These are phyloP conservation scores for Craniophora ligustri DNA, from an alignment of 2,888 invertebrate species.

Conservation along the genomic window DNA sequence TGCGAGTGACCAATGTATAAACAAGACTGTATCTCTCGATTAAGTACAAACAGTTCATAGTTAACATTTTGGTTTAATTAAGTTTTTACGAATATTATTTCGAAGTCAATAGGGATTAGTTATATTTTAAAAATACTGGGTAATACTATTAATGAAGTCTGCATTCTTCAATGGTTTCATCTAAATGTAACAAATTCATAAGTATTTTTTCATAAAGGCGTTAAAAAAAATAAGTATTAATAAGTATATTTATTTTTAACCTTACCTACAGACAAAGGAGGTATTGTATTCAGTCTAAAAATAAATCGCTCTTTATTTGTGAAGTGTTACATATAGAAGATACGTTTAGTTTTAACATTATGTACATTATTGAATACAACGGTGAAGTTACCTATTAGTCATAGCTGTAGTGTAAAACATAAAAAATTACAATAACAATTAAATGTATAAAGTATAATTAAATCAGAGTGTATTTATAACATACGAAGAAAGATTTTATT, in stretches of 20 bases:
- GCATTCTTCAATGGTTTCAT: conserved; percentile 1
- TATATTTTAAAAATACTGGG: background rate
- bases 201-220: background rate
- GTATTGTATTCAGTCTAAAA: conserved; percentile 32
- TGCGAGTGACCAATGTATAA: conserved; percentile 81
- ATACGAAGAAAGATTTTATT: conserved; percentile 69
- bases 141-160: conserved; percentile 6
- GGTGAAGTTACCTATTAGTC: conserved; percentile 85
- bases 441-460: conserved; percentile 54
- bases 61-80: conserved; percentile 47
- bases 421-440: conserved; percentile 39
- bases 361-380: conserved; percentile 70
- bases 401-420: conserved; percentile 47
- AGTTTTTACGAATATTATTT: conserved; percentile 28
- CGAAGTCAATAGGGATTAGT: conserved; percentile 19
- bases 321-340: conserved; percentile 34
- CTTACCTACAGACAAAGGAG: conserved; percentile 9
- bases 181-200: conserved; percentile 33
- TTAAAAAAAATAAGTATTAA: background rate
- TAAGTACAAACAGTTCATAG: conserved; percentile 77
- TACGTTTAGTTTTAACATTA: conserved; percentile 38
- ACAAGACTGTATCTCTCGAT: conserved; percentile 82
- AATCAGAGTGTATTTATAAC: conserved; percentile 80
- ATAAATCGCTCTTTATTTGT: conserved; percentile 33
- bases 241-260: conserved; percentile 7